Evolutionary conservation across 1,140 invertebrate species (phyloP), one percentile per base, ranked within the genome.

Genomic region (Oscheius sp.): DNA sequence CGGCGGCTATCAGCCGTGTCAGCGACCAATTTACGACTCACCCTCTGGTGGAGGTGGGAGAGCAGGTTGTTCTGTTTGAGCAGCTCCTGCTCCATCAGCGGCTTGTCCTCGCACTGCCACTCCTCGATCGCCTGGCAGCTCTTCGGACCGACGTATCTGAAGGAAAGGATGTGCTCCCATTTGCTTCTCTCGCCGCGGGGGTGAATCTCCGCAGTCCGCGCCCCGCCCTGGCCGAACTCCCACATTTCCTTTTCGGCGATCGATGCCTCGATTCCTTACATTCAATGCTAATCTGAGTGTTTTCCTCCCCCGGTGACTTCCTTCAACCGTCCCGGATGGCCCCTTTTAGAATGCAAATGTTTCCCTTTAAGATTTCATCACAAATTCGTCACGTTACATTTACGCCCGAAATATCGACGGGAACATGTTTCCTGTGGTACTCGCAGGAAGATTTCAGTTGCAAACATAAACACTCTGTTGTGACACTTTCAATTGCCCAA

Each of bases 61-160:
- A 73, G 35, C n/a, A 58, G 52, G 23, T 45, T 55, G 20, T 69
- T 67, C 55, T 73, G 71, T 49, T 73, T 73, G 36, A 7, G 28
- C 46, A 73, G 66, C 55, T 73, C 71, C 35, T 69, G 34, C 32
- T 69, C 31, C 4, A 23, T 26, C 26, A 31, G 0, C 3, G 15
- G 36, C n/a, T 18, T 36, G 13, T 59, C 66, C 1, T 73, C 52
- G 7, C 58, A 59, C 28, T 42, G n/a, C 69, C 69, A 71, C 28
- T 63, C 26, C 36, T 71, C 69, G 32, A 71, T 58, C 10, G 29
- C 26, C 7, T 4, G 15, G n/a, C 59, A 55, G 34, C 36, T 31
- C 35, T 35, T 7, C 2, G 69, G 69, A n/a, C 38, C 59, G 3
- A 34, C 38, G 59, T 71, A 71, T n/a, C 69, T 71, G 61, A 15